Percentiles rank a stretch among this genome's conserved stretches.
Conservation (phyloP, 2,113 vertebrate genomes). For the Brachypodius melanocephalos region DNA sequence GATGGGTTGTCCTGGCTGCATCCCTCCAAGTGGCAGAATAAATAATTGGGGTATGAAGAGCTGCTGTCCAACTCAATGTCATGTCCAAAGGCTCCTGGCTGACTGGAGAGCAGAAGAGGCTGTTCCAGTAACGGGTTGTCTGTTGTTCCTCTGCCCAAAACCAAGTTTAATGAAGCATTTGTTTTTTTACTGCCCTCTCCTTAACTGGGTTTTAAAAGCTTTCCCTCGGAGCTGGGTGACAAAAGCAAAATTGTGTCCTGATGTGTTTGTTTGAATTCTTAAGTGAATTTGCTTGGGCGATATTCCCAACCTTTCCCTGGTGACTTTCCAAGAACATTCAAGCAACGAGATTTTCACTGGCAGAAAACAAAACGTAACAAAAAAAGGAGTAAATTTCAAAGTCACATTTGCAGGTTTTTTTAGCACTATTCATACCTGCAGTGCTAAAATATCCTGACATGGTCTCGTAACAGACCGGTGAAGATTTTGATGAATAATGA, state of each 20-base stretch:
- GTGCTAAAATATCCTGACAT: conserved; percentile 15
- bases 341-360: background rate
- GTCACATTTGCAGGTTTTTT: conserved; percentile 16
- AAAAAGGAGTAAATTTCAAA: background rate
- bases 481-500: conserved; percentile 48
- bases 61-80: background rate
- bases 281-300: conserved; percentile 31
- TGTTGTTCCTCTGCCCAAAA: background rate
- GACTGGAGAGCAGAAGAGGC: background rate
- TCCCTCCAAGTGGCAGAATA: background rate
- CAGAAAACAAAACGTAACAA: background rate
- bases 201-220: background rate
- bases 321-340: conserved; percentile 27
- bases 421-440: background rate
- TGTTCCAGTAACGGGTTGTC: background rate
- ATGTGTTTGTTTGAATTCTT: conserved; percentile 41
- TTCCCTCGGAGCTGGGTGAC: background rate
- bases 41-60: background rate
- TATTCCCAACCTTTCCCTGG: conserved; percentile 51
- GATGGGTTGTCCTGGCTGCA: background rate
- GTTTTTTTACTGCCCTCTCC: conserved; percentile 9
- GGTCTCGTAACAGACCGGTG: conserved; percentile 28
- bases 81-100: background rate
- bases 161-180: conserved; percentile 25
- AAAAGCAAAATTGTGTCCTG: conserved; percentile 34